Conservation (phyloP, 2,113 vertebrate genomes). For the Urocynchramus pylzowi region DNA sequence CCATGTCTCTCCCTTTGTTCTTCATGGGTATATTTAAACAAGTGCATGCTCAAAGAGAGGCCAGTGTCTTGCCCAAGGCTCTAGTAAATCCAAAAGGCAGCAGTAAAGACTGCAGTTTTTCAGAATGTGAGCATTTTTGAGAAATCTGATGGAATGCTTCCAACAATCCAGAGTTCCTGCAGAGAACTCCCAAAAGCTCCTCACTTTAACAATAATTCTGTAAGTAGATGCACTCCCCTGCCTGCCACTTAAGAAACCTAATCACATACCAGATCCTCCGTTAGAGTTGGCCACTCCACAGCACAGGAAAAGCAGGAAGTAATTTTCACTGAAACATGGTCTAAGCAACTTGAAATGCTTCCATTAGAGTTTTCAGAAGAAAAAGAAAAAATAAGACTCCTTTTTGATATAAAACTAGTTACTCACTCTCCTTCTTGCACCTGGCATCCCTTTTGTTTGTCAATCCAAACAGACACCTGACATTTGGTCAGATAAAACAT, state of each 20-base stretch:
- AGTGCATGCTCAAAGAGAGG: neutral
- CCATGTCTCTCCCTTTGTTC: neutral
- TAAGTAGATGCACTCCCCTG: neutral
- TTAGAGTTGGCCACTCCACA: neutral
- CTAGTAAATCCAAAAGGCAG: slow-evolving; percentile 1
- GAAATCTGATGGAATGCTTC: slow-evolving; percentile 19
- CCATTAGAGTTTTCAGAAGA: slow-evolving; percentile 3
- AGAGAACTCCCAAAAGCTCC: slow-evolving; percentile 40
- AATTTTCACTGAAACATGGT: neutral
- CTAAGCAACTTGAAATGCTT: slow-evolving; percentile 17
- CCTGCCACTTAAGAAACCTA: slow-evolving; percentile 28
- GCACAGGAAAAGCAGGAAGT: slow-evolving; percentile 24
- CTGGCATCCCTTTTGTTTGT: slow-evolving; percentile 11
- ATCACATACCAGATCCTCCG: slow-evolving; percentile 23
- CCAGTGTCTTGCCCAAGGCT: neutral
- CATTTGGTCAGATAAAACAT: neutral
- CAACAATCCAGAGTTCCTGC: neutral
- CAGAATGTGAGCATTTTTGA: neutral
- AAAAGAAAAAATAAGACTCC: neutral
- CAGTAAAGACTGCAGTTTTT: neutral
- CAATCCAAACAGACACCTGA: slow-evolving; percentile 30
- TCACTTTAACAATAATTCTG: neutral
- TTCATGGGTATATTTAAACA: neutral
- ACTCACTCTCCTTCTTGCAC: neutral
- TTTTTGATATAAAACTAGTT: slow-evolving; percentile 16